Percentiles rank a stretch among this genome's conserved stretches.
Conservation (phyloP, 2,888 invertebrate species). For the Noctua janthina region DNA sequence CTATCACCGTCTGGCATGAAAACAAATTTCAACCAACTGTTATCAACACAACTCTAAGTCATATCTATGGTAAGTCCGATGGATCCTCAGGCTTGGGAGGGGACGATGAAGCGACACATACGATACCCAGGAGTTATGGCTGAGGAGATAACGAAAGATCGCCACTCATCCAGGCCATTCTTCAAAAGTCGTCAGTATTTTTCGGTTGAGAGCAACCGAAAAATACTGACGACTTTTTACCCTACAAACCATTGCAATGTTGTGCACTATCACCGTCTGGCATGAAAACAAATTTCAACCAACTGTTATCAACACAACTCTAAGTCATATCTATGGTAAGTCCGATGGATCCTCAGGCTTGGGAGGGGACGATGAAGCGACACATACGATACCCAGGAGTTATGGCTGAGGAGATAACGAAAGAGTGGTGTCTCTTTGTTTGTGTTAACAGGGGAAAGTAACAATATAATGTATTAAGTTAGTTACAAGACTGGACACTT, state of each 20-base stretch:
- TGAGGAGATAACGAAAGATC: conserved; percentile 17
- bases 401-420: conserved; percentile 24
- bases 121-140: conserved; percentile 39
- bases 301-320: conserved; percentile 9
- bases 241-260: too few relatives aligned
- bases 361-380: conserved; percentile 3
- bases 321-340: not conserved
- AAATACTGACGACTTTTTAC: not conserved
- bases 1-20: not conserved
- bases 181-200: too few relatives aligned
- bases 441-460: not conserved
- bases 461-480: not conserved
- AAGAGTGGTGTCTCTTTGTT: conserved; percentile 3
- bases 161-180: too few relatives aligned
- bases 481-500: not conserved
- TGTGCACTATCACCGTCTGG: not conserved
- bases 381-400: conserved; percentile 34
- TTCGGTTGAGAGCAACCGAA: too few relatives aligned
- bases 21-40: not conserved
- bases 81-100: not conserved
- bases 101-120: conserved; percentile 11
- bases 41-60: conserved; percentile 8
- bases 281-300: not conserved
- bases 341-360: not conserved
- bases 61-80: not conserved